These are phyloP conservation scores for Polymixis lichenea DNA, from an alignment of 2,888 invertebrate genomes.

Conservation along the genomic window DNA sequence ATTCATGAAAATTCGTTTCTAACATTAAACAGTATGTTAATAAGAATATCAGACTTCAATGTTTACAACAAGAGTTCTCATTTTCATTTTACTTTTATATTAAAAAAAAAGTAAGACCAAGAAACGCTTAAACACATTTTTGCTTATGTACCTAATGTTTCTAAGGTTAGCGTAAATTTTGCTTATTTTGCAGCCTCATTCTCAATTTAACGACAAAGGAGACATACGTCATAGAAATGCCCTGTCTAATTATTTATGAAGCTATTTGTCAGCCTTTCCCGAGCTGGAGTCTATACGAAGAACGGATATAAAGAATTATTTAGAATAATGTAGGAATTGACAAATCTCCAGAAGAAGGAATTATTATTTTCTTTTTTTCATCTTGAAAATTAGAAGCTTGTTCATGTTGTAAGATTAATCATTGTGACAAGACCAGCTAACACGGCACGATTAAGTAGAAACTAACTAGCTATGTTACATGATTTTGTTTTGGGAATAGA, in stretches of 20 bases:
- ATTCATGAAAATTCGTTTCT: too few relatives aligned
- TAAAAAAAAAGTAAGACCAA: not conserved
- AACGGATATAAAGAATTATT: constrained; percentile 24
- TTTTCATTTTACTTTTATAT: not conserved
- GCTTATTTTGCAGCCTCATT: not conserved
- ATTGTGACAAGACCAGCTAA: not conserved
- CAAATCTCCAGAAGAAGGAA: constrained; percentile 70
- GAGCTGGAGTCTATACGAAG: constrained; percentile 64
- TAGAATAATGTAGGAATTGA: constrained; percentile 63
- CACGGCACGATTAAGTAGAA: not conserved
- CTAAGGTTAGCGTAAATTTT: too few relatives aligned
- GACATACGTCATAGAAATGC: constrained; percentile 63
- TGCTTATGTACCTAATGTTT: not conserved
- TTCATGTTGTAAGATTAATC: not conserved
- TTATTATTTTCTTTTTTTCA: constrained; percentile 68
- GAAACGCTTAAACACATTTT: not conserved
- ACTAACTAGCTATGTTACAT: not conserved
- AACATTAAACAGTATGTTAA: not conserved
- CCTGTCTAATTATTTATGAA: constrained; percentile 76
- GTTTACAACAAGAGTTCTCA: not conserved
- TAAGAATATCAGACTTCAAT: not conserved
- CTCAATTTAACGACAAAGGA: constrained; percentile 49
- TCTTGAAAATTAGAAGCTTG: constrained; percentile 8
- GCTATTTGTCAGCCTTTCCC: constrained; percentile 9
- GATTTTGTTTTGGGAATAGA: not conserved